Evolutionary conservation across 2,113 vertebrate genomes (phyloP), one percentile per base, ranked within the genome.

Genomic region (Hiodon alosoides): DNA sequence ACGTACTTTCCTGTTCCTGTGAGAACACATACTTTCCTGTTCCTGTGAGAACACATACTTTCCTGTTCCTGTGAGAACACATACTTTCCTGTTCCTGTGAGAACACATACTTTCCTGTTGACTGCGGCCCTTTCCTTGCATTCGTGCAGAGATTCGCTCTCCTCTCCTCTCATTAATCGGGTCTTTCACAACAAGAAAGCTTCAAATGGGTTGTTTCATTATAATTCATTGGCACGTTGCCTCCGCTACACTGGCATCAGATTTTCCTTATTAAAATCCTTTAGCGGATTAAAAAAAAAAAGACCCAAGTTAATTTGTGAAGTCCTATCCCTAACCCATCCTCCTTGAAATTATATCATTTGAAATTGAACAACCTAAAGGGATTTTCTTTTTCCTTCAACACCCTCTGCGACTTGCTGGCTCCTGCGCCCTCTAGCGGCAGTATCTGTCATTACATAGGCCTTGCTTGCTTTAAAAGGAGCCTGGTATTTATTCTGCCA

Each of bases 71-170:
- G n/a, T n/a, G n/a, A n/a, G n/a, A n/a, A n/a, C n/a, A n/a, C n/a
- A n/a, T n/a, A n/a, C n/a, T n/a, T 31, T 31, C 31, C 31, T 31
- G 31, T 31, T 31, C 31, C 31, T 31, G 31, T 31, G 31, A 31
- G 31, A 31, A 84, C 79, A 68, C 81, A 87, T 87, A 85, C 78
- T 85, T 87, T 85, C 84, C 85, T 79, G 6, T 78, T 86, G 86
- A 89, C 82, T 79, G 59, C 74, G 79, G 53, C 76, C 53, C 76
- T 83, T 81, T 79, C 78, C 79, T 77, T 55, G 76, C 69, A 75
- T 78, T 78, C 85, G 82, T 80, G 80, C 82, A 83, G 71, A 75
- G 73, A 83, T 81, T 77, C 79, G 65, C 77, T 85, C 80, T 59
- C 77, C 76, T 79, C 71, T n/a, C 0, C 4, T 60, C 70, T 54